Base-by-base conservation (phyloP, 2,113 vertebrate species). In the Gulo gulo region DNA sequence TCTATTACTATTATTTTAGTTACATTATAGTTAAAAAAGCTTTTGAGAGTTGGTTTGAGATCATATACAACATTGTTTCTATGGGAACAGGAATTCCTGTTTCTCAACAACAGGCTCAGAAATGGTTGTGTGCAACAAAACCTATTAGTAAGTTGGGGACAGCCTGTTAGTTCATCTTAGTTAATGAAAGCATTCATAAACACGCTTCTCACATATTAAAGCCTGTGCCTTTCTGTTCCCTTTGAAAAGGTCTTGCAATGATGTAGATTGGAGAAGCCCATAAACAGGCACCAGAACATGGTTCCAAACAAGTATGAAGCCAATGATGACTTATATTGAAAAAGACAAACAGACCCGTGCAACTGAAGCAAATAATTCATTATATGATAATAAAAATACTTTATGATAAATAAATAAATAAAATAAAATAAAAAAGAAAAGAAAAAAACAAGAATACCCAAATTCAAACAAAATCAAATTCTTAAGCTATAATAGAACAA, bases 181-280 rank as follows among this genome's bases (percentile, higher is more conserved):
- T 95, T 93, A 91, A 88, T 83, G 67, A 93, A 95, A 96, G 12
- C 42, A 55, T 79, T 96, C n/a, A 82, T 79, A 95, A 94, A 74
- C 31, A 91, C 0, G 6, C 6, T 79, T 79, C 34, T 93, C 18
- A 86, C 26, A 12, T 31, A 88, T 31, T 45, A 85, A 88, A 5
- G 23, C 6, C 52, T 83, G 18, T 20, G 7, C 39, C 13, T 90
- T 85, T 88, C 86, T 65, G 12, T 61, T 89, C 47, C 85, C 23
- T 84, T 74, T 69, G n/a, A 50, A 61, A 91, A 83, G 23, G 42
- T 42, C 24, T 36, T 59, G 15, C 4, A 36, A 39, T 61, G 88
- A 76, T 8, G 52, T 21, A 57, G 82, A 80, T 42, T 24, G 15
- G 21, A 36, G 91, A 86, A 82, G 29, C 21, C 20, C 47, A 1